Conservation (phyloP, 2,113 vertebrate genomes). For the Actenoides lindsayi region DNA sequence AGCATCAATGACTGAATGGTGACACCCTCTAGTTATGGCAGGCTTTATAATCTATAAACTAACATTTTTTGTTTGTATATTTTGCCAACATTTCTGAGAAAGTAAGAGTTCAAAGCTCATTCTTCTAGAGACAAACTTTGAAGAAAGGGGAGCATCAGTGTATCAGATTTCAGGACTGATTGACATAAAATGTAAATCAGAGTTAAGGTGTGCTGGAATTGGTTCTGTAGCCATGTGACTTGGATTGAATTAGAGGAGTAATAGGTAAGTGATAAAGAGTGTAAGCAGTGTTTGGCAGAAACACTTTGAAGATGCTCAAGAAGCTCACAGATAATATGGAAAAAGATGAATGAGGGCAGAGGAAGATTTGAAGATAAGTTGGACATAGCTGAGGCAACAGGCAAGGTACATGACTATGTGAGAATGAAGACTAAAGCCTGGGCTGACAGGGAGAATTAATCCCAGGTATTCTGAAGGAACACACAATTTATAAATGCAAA, state of each 20-base stretch:
- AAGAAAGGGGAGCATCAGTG: neutral
- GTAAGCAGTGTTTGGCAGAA: neutral
- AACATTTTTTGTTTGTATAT: neutral
- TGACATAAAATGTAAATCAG: neutral
- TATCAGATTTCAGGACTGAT: neutral
- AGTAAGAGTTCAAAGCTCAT: neutral
- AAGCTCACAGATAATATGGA: neutral
- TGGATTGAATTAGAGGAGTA: neutral
- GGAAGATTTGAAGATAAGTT: neutral
- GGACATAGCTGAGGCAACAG: neutral
- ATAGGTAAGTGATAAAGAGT: neutral
- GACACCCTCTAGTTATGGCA: neutral
- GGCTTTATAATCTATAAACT: neutral
- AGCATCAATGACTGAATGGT: neutral
- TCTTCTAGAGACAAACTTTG: neutral
- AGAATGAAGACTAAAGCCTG: neutral
- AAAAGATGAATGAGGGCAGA: neutral
- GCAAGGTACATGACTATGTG: neutral
- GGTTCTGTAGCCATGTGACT: neutral
- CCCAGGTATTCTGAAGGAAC: neutral
- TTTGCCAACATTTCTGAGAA: neutral
- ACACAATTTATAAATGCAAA: neutral
- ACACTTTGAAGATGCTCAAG: neutral
- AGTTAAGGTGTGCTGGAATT: neutral
- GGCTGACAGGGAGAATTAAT: neutral